Base-by-base conservation (phyloP, 2,113 vertebrate species). In the Tetraodon nigroviridis region DNA sequence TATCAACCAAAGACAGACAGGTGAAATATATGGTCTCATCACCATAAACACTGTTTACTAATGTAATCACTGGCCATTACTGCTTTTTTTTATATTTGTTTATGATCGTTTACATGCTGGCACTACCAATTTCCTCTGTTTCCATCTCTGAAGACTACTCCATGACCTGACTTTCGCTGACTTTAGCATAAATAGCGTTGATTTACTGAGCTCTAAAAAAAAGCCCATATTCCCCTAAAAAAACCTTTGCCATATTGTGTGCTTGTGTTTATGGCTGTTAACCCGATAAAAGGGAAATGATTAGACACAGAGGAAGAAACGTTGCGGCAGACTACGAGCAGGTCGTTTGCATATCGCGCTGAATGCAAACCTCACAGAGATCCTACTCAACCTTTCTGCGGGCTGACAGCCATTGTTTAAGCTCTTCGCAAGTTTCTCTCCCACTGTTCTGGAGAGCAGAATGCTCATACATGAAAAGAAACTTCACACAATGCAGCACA, bases 341-440 rank as follows among this genome's bases (percentile, higher is more conserved):
- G 64, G n/a, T 58, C 40, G 68, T 67, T 75, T 70, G 58, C 72
- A 82, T 68, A 62, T 70, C 19, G 64, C 67, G 46, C 58, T 68
- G 57, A 75, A 71, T 57, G 47, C 40, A 73, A 76, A 62, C 20
- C 42, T 48, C 21, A 40, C 40, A 71, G 61, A 69, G 74, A 65
- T 50, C 56, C 51, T 74, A 66, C 44, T 61, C 52, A 77, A 60
- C 62, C 32, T 44, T 41, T 51, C 27, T 68, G 21, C 15, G n/a
- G 41, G 61, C 50, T 70, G 65, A 85, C 71, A 78, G 55, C 67
- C 58, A 78, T 78, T 78, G 77, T 80, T 74, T 66, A 42, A 27
- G 32, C 40, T 50, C 51, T 55, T 68, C 49, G 50, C 32, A 72
- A 67, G 55, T 69, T 58, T 62, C 42, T 61, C 44, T 59, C 7